Evolutionary conservation across 2,797 vertebrate genomes (phyloP).

Genomic region (Arremon aurantiirostris): DNA sequence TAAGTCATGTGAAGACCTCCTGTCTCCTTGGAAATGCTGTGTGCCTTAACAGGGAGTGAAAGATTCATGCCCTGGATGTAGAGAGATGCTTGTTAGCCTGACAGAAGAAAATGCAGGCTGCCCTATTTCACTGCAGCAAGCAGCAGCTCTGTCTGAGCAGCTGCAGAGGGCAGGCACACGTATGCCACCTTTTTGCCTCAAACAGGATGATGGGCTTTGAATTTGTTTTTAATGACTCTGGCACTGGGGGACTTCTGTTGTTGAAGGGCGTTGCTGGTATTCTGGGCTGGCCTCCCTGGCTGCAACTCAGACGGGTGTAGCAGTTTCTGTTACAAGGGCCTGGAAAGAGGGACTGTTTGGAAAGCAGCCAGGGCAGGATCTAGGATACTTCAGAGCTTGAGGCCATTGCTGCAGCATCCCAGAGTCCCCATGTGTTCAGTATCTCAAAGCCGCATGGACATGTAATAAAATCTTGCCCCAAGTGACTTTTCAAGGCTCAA

Average conservation of each 20-base stretch:
- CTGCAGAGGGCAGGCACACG: neutral
- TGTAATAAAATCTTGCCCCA: neutral
- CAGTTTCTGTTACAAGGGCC: slow-evolving; percentile 33
- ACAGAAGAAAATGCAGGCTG: neutral
- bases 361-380: neutral
- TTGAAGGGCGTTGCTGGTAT: neutral
- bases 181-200: neutral
- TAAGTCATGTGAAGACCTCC: neutral
- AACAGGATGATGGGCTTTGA: neutral
- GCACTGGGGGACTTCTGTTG: neutral
- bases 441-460: neutral
- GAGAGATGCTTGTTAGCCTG: neutral
- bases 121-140: neutral
- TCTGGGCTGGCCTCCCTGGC: neutral
- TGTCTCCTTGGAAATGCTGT: slow-evolving; percentile 1
- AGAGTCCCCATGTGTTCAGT: rapidly evolving
- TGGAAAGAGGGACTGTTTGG: slow-evolving; percentile 24
- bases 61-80: neutral
- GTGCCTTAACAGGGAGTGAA: neutral
- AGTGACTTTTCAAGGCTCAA: neutral
- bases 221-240: slow-evolving; percentile 1
- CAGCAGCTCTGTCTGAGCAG: neutral
- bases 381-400: neutral
- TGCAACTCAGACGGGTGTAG: slow-evolving; percentile 17
- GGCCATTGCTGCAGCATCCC: neutral